Base-by-base conservation (phyloP, 2,888 invertebrate genomes). In the Hypsopygia costalis region DNA sequence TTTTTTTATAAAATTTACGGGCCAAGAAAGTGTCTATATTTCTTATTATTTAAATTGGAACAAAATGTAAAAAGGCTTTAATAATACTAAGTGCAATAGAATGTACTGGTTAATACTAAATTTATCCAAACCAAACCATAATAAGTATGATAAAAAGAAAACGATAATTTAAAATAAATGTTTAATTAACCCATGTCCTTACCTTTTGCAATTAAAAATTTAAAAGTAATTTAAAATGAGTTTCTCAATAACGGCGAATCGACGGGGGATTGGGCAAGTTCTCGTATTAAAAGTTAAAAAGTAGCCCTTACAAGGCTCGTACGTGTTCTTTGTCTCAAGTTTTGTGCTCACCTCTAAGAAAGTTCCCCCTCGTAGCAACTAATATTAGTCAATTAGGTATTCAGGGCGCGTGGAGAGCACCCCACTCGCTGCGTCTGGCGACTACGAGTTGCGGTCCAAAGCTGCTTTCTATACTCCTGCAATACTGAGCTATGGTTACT, bases 301-400 rank as follows among this genome's bases (percentile, higher is more conserved):
- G 67, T 79, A 76, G 72, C 75, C 77, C 71, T 75, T 71, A 66
- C 76, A 66, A 68, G 55, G 62, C 68, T 61, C 69, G 73, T 79
- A 80, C 80, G 80, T 81, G 81, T 80, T 81, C 83, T 82, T 85
- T 85, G 82, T 86, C 77, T 81, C 69, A 78, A 82, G 80, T 82
- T 81, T 73, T 68, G 67, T 68, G 71, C 72, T 76, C 80, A 83
- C 85, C 81, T 83, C 73, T 74, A 71, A 75, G 79, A 73, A 81
- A 82, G 78, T 77, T 81, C 71, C 76, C 38, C 78, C 75, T 68
- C 68, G 61, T 62, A 71, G 71, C 78, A 79, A 82, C 83, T 83
- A 83, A 86, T 85, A 85, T 85, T 82, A 85, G 78, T 78, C 79
- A 82, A 86, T 87, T 86, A 86, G 78, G 82, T 88, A 88, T 88